These are phyloP conservation scores for Lottia gigantea DNA, from an alignment of 2,888 invertebrate genomes.

Conservation along the genomic window DNA sequence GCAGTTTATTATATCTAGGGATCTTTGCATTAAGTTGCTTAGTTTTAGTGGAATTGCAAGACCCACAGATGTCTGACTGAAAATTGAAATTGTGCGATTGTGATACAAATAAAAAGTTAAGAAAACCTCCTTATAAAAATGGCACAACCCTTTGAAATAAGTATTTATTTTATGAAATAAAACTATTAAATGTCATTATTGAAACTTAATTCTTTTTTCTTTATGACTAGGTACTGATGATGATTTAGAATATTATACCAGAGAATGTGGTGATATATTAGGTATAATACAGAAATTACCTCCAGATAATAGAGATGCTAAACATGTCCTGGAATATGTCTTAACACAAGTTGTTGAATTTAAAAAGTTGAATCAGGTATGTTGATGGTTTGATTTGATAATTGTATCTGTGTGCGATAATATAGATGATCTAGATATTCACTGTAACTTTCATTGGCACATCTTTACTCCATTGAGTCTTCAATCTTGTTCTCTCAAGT, in stretches of 20 bases:
- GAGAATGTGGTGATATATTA: conserved; percentile 87
- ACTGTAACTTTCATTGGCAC: too few relatives aligned
- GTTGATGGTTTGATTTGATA: conserved; percentile 1
- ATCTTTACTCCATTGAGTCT: too few relatives aligned
- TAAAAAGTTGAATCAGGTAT: conserved; percentile 75
- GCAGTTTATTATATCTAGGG: too few relatives aligned
- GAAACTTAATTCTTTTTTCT: conserved; percentile 7
- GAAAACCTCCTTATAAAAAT: too few relatives aligned
- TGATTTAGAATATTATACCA: conserved; percentile 89
- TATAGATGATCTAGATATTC: too few relatives aligned
- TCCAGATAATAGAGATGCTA: conserved; percentile 68
- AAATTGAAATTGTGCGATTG: too few relatives aligned
- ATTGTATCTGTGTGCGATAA: too few relatives aligned
- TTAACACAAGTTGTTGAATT: conserved; percentile 84
- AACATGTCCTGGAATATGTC: conserved; percentile 81
- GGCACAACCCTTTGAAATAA: not conserved
- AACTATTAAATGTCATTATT: not conserved
- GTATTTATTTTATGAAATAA: not conserved
- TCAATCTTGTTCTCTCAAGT: too few relatives aligned
- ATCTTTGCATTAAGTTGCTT: too few relatives aligned
- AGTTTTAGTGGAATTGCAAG: too few relatives aligned
- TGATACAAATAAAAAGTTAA: too few relatives aligned
- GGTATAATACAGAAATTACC: conserved; percentile 72
- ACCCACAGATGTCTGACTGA: too few relatives aligned
- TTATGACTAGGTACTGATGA: conserved; percentile 74